phyloP scores from a whole-genome alignment of 2,113 vertebrate species.

The Muntiacus muntjak region DNA sequence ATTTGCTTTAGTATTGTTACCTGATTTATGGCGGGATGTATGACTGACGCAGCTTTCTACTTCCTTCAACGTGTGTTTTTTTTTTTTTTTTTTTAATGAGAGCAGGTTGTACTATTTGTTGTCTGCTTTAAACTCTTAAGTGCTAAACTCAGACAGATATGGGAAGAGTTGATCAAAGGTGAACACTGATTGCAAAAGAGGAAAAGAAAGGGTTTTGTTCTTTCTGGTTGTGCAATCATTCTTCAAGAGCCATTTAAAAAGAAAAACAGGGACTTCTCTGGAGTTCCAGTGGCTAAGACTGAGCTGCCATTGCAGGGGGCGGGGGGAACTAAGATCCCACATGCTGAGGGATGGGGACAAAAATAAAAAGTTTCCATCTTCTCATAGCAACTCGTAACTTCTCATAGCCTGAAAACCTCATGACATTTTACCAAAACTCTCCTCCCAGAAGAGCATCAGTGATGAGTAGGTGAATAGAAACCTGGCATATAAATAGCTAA shows the following conservation, averaged over 20 bases:
- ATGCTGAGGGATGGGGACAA: not conserved
- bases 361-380: not conserved
- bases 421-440: not conserved
- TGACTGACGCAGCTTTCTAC: not conserved
- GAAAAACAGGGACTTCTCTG: not conserved
- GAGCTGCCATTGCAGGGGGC: not conserved
- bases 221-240: not conserved
- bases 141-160: not conserved
- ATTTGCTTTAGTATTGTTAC: not conserved
- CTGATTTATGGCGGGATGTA: not conserved
- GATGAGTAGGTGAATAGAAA: not conserved
- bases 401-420: not conserved
- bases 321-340: not conserved
- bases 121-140: not conserved
- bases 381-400: not conserved
- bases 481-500: not conserved
- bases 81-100: not conserved
- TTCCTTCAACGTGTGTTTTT: not conserved
- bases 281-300: not conserved
- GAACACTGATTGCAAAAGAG: not conserved
- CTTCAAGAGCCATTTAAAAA: not conserved
- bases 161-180: not conserved
- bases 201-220: not conserved
- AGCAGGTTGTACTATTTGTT: not conserved
- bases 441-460: not conserved